These are phyloP conservation scores for Aplochiton taeniatus DNA, from an alignment of 2,797 vertebrate species.

Conservation along the genomic window DNA sequence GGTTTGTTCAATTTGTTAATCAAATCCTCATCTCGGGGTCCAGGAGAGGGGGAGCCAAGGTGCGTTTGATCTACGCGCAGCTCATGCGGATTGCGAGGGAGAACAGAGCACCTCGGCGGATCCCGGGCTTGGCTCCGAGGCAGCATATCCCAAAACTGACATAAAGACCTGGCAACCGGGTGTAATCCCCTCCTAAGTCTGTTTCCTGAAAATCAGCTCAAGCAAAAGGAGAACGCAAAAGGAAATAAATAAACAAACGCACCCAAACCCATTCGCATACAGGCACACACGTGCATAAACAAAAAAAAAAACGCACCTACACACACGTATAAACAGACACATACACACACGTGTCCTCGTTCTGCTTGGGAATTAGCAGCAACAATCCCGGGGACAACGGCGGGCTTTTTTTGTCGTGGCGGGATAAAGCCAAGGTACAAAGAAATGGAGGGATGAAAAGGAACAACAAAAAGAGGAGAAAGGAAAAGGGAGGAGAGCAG, in stretches of 20 bases:
- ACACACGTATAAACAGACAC: background rate
- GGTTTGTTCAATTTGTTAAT: constrained; percentile 10
- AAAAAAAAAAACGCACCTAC: background rate
- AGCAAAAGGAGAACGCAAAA: constrained; percentile 17
- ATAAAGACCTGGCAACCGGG: constrained; percentile 51
- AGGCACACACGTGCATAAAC: constrained; percentile 7
- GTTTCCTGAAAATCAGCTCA: constrained; percentile 56
- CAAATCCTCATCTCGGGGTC: constrained; percentile 22
- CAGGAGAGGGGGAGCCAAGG: constrained; percentile 22
- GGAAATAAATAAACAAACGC: constrained; percentile 4
- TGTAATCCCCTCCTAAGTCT: constrained; percentile 43
- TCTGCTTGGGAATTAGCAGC: constrained; percentile 9
- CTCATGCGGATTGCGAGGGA: constrained; percentile 38
- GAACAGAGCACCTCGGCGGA: constrained; percentile 36
- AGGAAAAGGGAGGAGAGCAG: constrained; percentile 22
- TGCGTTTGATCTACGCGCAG: constrained; percentile 20
- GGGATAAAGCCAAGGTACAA: constrained; percentile 29
- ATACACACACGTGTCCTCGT: background rate
- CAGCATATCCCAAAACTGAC: constrained; percentile 19
- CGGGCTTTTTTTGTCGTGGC: constrained; percentile 10
- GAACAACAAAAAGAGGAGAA: background rate
- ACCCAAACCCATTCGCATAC: constrained; percentile 1
- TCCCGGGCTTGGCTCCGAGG: constrained; percentile 37
- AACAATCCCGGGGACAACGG: constrained; percentile 18
- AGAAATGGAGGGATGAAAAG: constrained; percentile 21